Evolutionary conservation across 1,140 invertebrate species (phyloP), one percentile per base, ranked within the genome.

Genomic region (Zaprionus nigranus): DNA sequence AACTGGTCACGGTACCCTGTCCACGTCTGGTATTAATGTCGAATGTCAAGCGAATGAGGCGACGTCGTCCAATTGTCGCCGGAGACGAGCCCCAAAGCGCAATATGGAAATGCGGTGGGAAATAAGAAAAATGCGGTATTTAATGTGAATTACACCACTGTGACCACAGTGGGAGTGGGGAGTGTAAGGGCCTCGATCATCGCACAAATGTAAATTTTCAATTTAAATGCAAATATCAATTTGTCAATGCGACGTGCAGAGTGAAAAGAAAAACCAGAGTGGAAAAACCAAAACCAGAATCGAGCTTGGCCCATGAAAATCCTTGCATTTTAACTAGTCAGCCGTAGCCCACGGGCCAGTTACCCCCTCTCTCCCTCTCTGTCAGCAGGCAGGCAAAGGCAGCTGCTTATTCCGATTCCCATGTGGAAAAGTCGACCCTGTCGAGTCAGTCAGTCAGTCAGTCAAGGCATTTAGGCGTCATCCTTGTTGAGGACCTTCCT

Each of bases 181-280:
- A 6, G 15, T 5, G 15, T 17, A 40, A 7, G 54, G 9, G 56
- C 24, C 75, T 82, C 82, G 82, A 86, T 86, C 83, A 87, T 82
- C 73, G 81, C 74, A 90, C 90, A 92, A 91, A 92, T 92, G 91
- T 92, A 92, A 92, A 92, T 92, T 92, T 92, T 92, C 91, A 92
- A 92, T 92, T 92, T 92, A 92, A 92, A 92, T 92, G 91, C 91
- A 92, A 92, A 92, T 92, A 92, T 92, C 91, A 92, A 92, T 92
- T 92, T 92, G 91, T 92, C 91, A 92, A 92, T 92, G 85, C 72
- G 59, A 63, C 67, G 57, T 53, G 56, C 58, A 38, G 51, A 53
- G 24, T n/a, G 20, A 22, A 30, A 24, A 58, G 11, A 51, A 43
- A 26, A 28, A 57, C 38, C 20, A 40, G 40, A 54, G 63, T 40